These are phyloP conservation scores for Cheilosia vulpina DNA, from an alignment of 2,888 invertebrate species.

Conservation along the genomic window DNA sequence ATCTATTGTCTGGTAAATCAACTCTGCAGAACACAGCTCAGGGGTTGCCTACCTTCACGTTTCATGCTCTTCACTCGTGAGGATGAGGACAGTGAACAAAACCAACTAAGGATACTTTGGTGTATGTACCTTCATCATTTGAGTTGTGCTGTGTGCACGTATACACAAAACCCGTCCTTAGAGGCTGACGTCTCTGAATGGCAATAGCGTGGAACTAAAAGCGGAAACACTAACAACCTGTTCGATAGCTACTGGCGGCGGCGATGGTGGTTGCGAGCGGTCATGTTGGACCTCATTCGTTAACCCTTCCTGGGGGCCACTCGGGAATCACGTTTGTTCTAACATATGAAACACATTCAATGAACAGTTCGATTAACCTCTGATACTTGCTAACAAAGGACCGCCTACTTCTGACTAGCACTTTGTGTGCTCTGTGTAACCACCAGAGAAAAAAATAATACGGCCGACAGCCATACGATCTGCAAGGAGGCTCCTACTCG, in stretches of 20 bases:
- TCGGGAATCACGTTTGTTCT: constrained; percentile 32
- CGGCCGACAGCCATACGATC: constrained; percentile 33
- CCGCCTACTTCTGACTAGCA: constrained; percentile 19
- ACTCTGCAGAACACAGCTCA: constrained; percentile 47
- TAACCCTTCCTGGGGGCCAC: constrained; percentile 47
- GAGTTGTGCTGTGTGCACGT: constrained; percentile 33
- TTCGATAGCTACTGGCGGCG: constrained; percentile 51
- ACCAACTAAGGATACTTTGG: constrained; percentile 31
- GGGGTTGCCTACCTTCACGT: constrained; percentile 1
- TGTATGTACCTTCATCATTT: constrained; percentile 27
- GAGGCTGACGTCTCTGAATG: constrained; percentile 45
- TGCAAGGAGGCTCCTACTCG: constrained; percentile 34
- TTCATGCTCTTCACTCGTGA: not conserved
- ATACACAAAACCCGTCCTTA: constrained; percentile 44
- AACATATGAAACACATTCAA: constrained; percentile 54
- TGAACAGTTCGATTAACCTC: constrained; percentile 66
- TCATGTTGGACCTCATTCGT: constrained; percentile 59
- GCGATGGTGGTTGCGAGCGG: constrained; percentile 46
- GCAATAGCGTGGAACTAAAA: constrained; percentile 57
- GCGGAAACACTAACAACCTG: constrained; percentile 62
- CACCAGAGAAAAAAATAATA: not conserved
- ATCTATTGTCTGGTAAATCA: constrained; percentile 59
- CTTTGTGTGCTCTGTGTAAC: not conserved
- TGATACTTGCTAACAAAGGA: constrained; percentile 44
- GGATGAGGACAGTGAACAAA: constrained; percentile 30